Base-by-base conservation (phyloP, 2,888 invertebrate genomes). In the Coremacera marginata region DNA sequence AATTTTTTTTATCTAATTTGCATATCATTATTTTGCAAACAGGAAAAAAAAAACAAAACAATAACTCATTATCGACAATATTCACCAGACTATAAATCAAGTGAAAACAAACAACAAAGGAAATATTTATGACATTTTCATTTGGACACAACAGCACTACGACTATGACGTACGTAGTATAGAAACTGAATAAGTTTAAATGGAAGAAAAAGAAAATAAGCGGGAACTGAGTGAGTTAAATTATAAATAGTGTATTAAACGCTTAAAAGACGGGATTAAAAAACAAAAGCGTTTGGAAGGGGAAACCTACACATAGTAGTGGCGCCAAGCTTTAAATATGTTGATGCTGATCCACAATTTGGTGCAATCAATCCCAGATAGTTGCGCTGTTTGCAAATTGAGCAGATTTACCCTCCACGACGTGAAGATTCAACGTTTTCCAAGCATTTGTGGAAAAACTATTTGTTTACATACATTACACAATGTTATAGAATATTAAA, bases 91-190 rank as follows among this genome's bases (percentile, higher is more conserved):
- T 44, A 71, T 52, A 68, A 68, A 68, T 68, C 51, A 68, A 68
- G 27, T 68, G 25, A 25, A 49, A 68, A 51, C 16, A 51, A 68
- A 27, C 70, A 70, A 52, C 70, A 70, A 70, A 49, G 57, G n/a
- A 34, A 67, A 34, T 67, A 37, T 25, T 27, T 60, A 60, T 25
- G 27, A 44, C 44, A 44, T 60, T 60, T 60, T 4, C 60, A 27
- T 60, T 19, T 60, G 25, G 27, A 44, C 44, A 67, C 31, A 65
- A 19, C 65, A 65, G n/a, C n/a, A n/a, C n/a, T n/a, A n/a, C n/a
- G n/a, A n/a, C 11, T 37, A n/a, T 27, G 16, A 27, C 27, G 27
- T 25, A 22, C 67, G 44, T 25, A 25, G 14, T 11, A 60, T 25
- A 3, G 14, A 25, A 60, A 60, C 25, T 60, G 27, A 25, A 60